These are phyloP conservation scores for Lytechinus variegatus DNA, from an alignment of 35 echinoderm and acorn worm genomes.

Conservation along the genomic window DNA sequence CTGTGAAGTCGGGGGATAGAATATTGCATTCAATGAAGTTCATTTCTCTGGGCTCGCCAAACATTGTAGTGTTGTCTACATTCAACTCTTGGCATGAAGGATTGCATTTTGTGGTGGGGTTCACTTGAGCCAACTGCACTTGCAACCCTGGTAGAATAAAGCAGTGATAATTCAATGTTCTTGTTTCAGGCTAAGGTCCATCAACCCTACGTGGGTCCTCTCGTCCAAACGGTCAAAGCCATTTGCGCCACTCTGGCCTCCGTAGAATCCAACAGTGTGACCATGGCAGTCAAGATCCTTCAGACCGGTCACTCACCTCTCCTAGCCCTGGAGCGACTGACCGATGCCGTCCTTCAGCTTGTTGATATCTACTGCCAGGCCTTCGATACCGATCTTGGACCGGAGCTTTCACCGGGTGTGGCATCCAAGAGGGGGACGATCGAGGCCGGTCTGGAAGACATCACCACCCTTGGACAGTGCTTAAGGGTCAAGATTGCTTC, in stretches of 20 bases:
- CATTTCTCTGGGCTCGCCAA: no score
- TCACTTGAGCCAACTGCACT: no score
- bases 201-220: constrained; percentile 51
- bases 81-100: no score
- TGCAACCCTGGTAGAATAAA: no score
- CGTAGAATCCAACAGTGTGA: constrained; percentile 87
- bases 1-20: no score
- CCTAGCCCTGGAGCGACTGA: constrained; percentile 49
- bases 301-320: constrained; percentile 48
- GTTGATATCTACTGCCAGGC: constrained; percentile 90
- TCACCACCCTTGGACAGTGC: constrained; percentile 73
- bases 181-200: constrained; percentile 36
- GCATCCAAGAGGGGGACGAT: not conserved
- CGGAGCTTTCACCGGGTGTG: constrained; percentile 69
- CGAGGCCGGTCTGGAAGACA: constrained; percentile 61
- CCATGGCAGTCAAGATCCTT: constrained; percentile 61
- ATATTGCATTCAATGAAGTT: no score
- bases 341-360: constrained; percentile 67
- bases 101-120: no score
- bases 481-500: constrained; percentile 71
- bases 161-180: not conserved
- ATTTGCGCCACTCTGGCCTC: constrained; percentile 87
- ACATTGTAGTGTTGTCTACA: no score
- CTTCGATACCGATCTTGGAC: constrained; percentile 91
- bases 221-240: constrained; percentile 90